Percentiles rank a stretch among this genome's conserved stretches.
phyloP scores from a whole-genome alignment of 2,888 invertebrate genomes.

The Tetranychus piercei region DNA sequence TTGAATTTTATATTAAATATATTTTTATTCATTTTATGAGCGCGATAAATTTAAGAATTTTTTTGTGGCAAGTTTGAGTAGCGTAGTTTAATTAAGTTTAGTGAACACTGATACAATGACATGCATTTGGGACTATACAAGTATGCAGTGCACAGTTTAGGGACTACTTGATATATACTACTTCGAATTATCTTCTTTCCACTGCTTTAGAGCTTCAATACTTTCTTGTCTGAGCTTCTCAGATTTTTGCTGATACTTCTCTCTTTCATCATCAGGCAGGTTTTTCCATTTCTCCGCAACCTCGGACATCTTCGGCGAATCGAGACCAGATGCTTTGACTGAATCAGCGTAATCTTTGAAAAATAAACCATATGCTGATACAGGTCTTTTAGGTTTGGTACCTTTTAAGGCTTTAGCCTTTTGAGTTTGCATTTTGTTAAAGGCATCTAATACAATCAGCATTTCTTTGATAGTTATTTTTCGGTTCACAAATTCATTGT shows the following conservation, averaged over 20 bases:
- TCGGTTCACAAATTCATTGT: neutral
- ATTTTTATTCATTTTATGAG: too few relatives aligned
- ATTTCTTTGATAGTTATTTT: constrained; percentile 1
- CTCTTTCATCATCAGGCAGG: neutral
- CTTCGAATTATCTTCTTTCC: neutral
- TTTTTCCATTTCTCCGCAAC: neutral
- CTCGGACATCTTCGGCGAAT: neutral
- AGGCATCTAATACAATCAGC: neutral
- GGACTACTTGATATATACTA: neutral
- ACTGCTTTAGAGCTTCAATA: neutral
- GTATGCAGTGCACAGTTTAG: constrained; percentile 27
- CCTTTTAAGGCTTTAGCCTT: neutral
- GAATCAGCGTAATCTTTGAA: neutral
- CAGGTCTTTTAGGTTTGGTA: neutral
- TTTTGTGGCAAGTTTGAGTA: too few relatives aligned
- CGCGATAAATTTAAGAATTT: too few relatives aligned
- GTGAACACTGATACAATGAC: too few relatives aligned
- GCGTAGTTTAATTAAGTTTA: too few relatives aligned
- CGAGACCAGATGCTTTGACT: neutral
- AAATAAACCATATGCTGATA: neutral
- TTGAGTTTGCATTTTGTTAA: neutral
- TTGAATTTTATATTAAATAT: too few relatives aligned
- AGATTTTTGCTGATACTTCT: neutral
- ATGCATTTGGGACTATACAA: too few relatives aligned
- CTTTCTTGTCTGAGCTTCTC: neutral